Conservation (phyloP, 2,113 vertebrate genomes). For the Dissostichus mawsoni region DNA sequence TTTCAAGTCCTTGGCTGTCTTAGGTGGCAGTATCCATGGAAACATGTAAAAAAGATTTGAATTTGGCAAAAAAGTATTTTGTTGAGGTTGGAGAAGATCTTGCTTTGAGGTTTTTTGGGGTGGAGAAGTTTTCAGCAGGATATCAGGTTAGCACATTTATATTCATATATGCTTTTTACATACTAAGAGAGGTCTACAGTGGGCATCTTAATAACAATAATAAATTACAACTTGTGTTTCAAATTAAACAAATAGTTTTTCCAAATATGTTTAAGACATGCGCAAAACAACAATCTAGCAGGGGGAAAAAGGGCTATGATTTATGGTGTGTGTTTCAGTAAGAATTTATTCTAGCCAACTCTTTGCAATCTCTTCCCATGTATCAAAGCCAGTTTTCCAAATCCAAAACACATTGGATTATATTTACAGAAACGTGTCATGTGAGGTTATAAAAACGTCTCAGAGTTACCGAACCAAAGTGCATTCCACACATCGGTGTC, state of each 20-base stretch:
- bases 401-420: constrained; percentile 2
- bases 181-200: constrained; percentile 11
- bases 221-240: not conserved
- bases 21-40: constrained; percentile 19
- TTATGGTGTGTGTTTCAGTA: not conserved
- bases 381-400: constrained; percentile 3
- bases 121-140: constrained; percentile 31
- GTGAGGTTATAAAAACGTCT: constrained; percentile 11
- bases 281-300: constrained; percentile 7
- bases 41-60: constrained; percentile 42
- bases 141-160: constrained; percentile 53
- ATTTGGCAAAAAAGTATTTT: constrained; percentile 24
- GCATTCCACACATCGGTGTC: not conserved
- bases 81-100: constrained; percentile 44
- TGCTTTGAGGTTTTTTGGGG: constrained; percentile 45
- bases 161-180: constrained; percentile 16
- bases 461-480: constrained; percentile 1
- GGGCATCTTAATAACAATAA: not conserved
- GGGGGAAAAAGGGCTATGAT: not conserved
- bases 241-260: not conserved
- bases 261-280: not conserved
- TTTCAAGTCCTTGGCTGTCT: not conserved
- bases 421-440: constrained; percentile 15
- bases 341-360: not conserved
- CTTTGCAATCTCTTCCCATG: not conserved